Evolutionary conservation across 2,888 invertebrate species (phyloP).

Genomic region (Acheta domesticus): DNA sequence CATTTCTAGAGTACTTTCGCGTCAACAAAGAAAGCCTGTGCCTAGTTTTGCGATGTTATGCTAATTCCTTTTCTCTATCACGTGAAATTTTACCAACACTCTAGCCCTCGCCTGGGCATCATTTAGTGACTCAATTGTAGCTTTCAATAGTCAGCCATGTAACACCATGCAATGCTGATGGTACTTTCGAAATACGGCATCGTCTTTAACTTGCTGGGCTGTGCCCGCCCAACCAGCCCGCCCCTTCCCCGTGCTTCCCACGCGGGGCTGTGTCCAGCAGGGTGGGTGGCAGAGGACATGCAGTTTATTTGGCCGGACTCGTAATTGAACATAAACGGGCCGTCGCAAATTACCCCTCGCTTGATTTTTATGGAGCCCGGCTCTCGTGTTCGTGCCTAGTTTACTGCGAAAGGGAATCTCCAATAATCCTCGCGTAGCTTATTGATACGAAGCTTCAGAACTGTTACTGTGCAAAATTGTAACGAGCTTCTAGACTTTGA

Average conservation of each 20-base stretch:
- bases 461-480: too few relatives aligned
- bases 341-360: neutral
- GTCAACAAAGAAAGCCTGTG: too few relatives aligned
- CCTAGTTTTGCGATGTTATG: too few relatives aligned
- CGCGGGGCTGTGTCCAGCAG: neutral
- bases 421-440: neutral
- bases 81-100: too few relatives aligned
- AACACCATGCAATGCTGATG: too few relatives aligned
- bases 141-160: too few relatives aligned
- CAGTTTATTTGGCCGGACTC: neutral
- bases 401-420: conserved; percentile 5
- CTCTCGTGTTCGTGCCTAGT: neutral
- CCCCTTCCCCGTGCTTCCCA: neutral
- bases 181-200: neutral
- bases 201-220: neutral
- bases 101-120: too few relatives aligned
- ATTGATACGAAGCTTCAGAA: neutral
- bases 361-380: neutral
- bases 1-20: too few relatives aligned
- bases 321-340: neutral
- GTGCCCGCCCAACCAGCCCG: neutral
- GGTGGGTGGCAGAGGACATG: neutral
- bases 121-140: too few relatives aligned
- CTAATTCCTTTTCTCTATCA: too few relatives aligned
- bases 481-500: too few relatives aligned